A percentile compares a stretch with the other conserved stretches of the same genome.
phyloP scores from a whole-genome alignment of 2,888 invertebrate species.

The Eupithecia exiguata region DNA sequence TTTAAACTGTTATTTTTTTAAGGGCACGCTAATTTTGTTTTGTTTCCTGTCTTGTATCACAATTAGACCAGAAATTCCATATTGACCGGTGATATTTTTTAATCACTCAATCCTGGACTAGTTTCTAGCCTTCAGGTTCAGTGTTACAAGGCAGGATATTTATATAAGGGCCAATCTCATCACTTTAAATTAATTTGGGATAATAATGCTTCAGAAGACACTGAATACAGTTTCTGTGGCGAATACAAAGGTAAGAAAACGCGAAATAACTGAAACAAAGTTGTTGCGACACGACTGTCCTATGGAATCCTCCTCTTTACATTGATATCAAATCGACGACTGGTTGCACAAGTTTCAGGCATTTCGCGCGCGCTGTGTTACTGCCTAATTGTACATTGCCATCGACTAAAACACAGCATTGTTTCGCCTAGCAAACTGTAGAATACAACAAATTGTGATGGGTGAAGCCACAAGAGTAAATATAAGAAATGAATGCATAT shows the following conservation, averaged over 20 bases:
- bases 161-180: slow-evolving; percentile 12
- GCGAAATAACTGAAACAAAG: background rate
- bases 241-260: background rate
- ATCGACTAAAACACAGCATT: background rate
- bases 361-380: slow-evolving; percentile 2
- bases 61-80: slow-evolving; percentile 14
- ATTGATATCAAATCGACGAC: background rate
- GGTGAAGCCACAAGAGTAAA: slow-evolving; percentile 34
- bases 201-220: background rate
- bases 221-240: background rate
- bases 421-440: background rate
- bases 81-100: slow-evolving; percentile 42
- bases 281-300: background rate
- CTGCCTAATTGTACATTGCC: slow-evolving; percentile 7
- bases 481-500: slow-evolving; percentile 51
- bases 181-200: background rate
- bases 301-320: too few relatives aligned
- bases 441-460: slow-evolving; percentile 8
- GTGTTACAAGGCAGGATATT: slow-evolving; percentile 42
- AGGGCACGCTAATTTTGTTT: slow-evolving; percentile 65
- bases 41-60: slow-evolving; percentile 58
- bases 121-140: slow-evolving; percentile 27
- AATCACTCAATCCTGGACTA: slow-evolving; percentile 30
- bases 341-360: background rate
- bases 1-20: slow-evolving; percentile 79